Evolutionary conservation across 2,888 invertebrate species (phyloP).

Genomic region (Drymonia ruficornis): DNA sequence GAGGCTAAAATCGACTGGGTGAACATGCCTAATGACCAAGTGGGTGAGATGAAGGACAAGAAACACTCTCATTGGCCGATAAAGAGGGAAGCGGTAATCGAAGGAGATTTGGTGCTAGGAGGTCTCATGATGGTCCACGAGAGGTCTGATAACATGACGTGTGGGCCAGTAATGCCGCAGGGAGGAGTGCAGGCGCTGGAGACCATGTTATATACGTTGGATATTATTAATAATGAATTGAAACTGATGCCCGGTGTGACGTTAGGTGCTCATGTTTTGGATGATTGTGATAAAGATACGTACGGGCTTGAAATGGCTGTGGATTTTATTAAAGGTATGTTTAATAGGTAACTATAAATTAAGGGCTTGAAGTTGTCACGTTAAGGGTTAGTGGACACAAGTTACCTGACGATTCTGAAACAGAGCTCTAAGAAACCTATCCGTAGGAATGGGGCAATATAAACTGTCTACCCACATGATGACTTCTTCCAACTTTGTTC

Average conservation of each 20-base stretch:
- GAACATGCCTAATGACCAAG: slow-evolving; percentile 71
- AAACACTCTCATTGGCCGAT: slow-evolving; percentile 89
- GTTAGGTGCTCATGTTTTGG: slow-evolving; percentile 94
- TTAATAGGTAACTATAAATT: background rate
- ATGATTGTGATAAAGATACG: slow-evolving; percentile 98
- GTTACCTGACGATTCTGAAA: too few species aligned
- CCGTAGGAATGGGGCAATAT: too few species aligned
- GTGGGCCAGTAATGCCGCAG: slow-evolving; percentile 97
- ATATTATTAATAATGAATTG: slow-evolving; percentile 88
- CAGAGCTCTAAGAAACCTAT: too few species aligned
- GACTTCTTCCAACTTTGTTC: too few species aligned
- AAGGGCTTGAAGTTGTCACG: too few species aligned
- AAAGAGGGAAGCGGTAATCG: slow-evolving; percentile 93
- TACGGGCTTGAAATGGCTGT: slow-evolving; percentile 98
- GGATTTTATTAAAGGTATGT: slow-evolving; percentile 96
- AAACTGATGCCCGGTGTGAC: slow-evolving; percentile 90
- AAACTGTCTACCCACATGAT: too few species aligned
- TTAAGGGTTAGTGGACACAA: too few species aligned
- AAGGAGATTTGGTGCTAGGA: slow-evolving; percentile 94
- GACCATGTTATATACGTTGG: slow-evolving; percentile 96
- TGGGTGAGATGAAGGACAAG: slow-evolving; percentile 70
- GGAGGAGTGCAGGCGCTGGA: slow-evolving; percentile 95
- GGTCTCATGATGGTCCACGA: slow-evolving; percentile 98
- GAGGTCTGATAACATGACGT: slow-evolving; percentile 93
- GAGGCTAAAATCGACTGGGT: slow-evolving; percentile 64